These are phyloP conservation scores for Tachycineta bicolor DNA, from an alignment of 2,113 vertebrate genomes.

Conservation along the genomic window DNA sequence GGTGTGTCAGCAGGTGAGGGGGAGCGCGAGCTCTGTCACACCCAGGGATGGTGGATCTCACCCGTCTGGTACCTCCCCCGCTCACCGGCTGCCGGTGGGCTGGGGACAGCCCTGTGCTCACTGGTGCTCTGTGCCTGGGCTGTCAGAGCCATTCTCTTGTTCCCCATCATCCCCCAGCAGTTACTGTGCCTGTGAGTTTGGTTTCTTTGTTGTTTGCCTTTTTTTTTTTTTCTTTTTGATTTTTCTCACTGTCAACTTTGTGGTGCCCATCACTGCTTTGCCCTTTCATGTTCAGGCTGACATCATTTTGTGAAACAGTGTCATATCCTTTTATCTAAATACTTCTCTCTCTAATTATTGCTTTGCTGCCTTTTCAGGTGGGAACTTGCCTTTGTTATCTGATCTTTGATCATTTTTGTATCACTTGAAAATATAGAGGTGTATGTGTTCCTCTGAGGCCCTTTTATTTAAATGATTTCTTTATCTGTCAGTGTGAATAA, in stretches of 20 bases:
- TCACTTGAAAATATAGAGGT: neutral
- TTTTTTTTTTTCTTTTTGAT: neutral
- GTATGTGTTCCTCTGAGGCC: neutral
- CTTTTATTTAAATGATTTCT: slow-evolving; percentile 18
- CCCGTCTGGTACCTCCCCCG: accelerated
- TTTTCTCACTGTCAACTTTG: neutral
- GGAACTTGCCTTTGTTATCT: slow-evolving; percentile 31
- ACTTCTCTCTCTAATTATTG: slow-evolving; percentile 34
- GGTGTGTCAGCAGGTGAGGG: neutral
- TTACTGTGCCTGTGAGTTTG: neutral
- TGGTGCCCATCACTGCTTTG: neutral
- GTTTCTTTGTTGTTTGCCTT: neutral
- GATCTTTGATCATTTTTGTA: slow-evolving; percentile 42
- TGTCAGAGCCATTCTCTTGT: neutral
- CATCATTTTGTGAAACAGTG: slow-evolving; percentile 4
- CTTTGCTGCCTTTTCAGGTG: slow-evolving; percentile 33
- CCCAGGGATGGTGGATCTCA: neutral
- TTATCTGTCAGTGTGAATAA: slow-evolving; percentile 8
- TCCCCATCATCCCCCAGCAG: neutral
- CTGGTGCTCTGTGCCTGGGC: neutral
- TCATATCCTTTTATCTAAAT: slow-evolving; percentile 51
- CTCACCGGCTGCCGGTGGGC: neutral
- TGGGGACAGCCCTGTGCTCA: neutral
- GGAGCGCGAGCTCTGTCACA: neutral
- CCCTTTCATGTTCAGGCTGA: slow-evolving; percentile 42